Evolutionary conservation across 2,113 vertebrate genomes (phyloP), one percentile per base, ranked within the genome.

Genomic region (Heliornis fulica): DNA sequence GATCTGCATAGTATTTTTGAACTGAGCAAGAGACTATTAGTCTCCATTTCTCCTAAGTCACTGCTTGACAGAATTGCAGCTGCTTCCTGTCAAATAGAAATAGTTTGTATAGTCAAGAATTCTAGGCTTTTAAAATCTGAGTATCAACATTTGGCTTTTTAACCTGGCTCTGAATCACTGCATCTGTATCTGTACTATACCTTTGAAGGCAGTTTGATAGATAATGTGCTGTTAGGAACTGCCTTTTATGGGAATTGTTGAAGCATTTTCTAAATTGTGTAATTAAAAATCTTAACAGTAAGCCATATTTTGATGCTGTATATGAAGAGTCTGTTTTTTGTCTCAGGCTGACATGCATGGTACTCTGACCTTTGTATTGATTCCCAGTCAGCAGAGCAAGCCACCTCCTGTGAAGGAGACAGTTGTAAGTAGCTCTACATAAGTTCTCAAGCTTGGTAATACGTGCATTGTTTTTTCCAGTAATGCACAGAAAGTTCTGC

Each of bases 311-410:
- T 75, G 26, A 26, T 92, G 16, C 28, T 82, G 16, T 81, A 9
- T 72, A 5, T 93, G 23, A 95, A 51, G 32, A 29, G 28, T 94
- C 29, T 96, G 4, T 94, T 95, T 96, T 90, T 90, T 8, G 3
- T 95, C 96, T 41, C 97, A 99, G 99, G 98, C 99, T 96, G 98
- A 99, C 95, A 99, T 99, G 99, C 99, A 99, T 8, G 99, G 99
- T 78, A 98, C 99, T 51, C 98, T 99, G 96, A 99, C 99, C 59
- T 99, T 99, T 93, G 98, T 99, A 34, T 97, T 99, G 97, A 99
- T 99, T 97, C 99, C 99, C 54, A 99, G 98, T 97, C 98, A 99
- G 78, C 99, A 99, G 92, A 98, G 96, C 96, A 99, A 99, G 96
- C 97, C 98, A 29, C 98, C 98, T 69, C 97, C 98, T 61, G 97